phyloP scores from a whole-genome alignment of 2,888 invertebrate species.

The Theretra japonica region DNA sequence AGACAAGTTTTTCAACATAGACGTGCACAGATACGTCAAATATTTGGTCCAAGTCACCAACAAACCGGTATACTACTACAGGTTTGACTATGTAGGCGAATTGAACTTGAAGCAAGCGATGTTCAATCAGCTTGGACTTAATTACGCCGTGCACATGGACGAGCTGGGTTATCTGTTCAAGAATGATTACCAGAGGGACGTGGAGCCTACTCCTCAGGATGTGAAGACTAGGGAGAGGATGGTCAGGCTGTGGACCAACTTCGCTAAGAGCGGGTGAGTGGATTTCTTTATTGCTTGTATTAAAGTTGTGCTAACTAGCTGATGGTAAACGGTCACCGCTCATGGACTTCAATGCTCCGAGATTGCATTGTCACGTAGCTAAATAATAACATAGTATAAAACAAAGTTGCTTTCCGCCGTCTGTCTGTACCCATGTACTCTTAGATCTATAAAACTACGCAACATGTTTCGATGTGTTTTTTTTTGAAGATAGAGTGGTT shows the following conservation, averaged over 20 bases:
- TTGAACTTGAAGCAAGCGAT: conserved; percentile 61
- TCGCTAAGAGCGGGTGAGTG: conserved; percentile 78
- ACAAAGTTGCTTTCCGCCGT: too few relatives aligned
- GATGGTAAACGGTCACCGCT: too few relatives aligned
- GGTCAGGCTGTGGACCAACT: conserved; percentile 77
- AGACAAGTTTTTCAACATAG: conserved; percentile 62
- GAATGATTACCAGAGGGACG: conserved; percentile 61
- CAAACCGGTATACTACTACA: conserved; percentile 72
- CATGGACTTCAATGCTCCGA: neutral
- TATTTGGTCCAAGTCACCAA: conserved; percentile 66
- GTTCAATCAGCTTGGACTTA: conserved; percentile 47
- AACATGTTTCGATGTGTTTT: too few relatives aligned
- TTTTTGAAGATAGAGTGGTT: too few relatives aligned
- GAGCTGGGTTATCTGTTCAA: conserved; percentile 75
- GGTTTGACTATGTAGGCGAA: conserved; percentile 74
- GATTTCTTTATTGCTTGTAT: conserved; percentile 13
- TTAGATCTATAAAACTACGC: too few relatives aligned
- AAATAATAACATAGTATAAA: too few relatives aligned
- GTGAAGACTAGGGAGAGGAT: conserved; percentile 72
- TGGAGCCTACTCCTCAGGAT: conserved; percentile 66
- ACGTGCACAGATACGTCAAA: conserved; percentile 68
- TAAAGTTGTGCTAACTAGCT: neutral
- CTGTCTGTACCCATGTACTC: too few relatives aligned
- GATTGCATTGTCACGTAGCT: too few relatives aligned
- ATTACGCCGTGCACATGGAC: conserved; percentile 67